Conservation (phyloP, 2,797 vertebrate species). For the Sebastes taczanowskii region DNA sequence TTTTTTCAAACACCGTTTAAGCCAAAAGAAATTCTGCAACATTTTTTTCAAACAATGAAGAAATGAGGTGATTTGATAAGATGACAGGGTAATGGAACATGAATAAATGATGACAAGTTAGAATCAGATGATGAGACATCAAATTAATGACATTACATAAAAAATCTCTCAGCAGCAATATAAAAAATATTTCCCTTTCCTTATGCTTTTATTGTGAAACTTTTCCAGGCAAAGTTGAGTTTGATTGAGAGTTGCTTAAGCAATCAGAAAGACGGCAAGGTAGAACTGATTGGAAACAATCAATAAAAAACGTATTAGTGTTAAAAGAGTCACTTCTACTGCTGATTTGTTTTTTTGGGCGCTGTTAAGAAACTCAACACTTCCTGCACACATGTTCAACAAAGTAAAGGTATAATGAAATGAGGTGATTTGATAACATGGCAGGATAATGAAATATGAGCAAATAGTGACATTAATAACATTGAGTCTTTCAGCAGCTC, state of each 20-base stretch:
- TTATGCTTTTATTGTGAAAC: background rate
- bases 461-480: background rate
- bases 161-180: no score
- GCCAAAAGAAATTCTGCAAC: no score
- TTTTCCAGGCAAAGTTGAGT: background rate
- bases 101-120: background rate
- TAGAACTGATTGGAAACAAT: no score
- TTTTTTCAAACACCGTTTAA: no score
- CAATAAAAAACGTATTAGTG: no score
- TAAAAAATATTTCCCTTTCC: background rate
- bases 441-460: background rate
- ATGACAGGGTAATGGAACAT: background rate
- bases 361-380: background rate
- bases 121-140: no score
- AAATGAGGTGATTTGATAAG: no score
- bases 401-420: background rate
- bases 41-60: no score
- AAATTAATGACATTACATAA: no score
- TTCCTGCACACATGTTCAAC: background rate
- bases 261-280: no score
- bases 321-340: no score
- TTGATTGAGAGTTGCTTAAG: background rate
- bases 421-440: background rate
- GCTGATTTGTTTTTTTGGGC: no score
- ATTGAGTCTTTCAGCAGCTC: background rate